A percentile compares a stretch with the other conserved stretches of the same genome.
phyloP scores from a whole-genome alignment of 2,888 invertebrate species.

The Oscheius sp. region DNA sequence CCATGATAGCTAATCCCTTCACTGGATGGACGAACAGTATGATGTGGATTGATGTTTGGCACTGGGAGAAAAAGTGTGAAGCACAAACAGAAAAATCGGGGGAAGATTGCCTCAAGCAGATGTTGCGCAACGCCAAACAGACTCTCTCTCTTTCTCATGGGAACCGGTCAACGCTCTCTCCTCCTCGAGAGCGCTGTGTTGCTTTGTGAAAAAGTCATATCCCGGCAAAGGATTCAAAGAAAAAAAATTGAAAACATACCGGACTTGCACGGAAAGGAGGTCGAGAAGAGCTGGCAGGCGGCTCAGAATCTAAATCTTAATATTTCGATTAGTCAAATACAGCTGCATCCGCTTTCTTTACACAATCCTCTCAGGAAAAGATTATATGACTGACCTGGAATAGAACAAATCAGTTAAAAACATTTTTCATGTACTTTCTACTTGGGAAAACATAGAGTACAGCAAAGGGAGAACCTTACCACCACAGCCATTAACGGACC shows the following conservation, averaged over 20 bases:
- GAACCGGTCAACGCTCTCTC: conserved; percentile 32
- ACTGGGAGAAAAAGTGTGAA: background rate
- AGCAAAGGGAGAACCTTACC: background rate
- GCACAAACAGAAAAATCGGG: background rate
- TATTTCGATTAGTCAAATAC: background rate
- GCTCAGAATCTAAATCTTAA: background rate
- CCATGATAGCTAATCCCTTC: too few relatives aligned
- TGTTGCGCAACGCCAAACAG: conserved; percentile 34
- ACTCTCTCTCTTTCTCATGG: conserved; percentile 27
- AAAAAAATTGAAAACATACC: conserved; percentile 16
- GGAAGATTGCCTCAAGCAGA: conserved; percentile 14
- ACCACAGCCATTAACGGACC: background rate
- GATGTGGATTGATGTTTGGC: too few relatives aligned
- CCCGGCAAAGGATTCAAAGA: background rate
- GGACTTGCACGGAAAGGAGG: conserved; percentile 8
- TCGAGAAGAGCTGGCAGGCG: conserved; percentile 4
- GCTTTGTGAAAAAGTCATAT: background rate
- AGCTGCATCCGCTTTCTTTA: too few relatives aligned
- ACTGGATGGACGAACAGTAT: too few relatives aligned
- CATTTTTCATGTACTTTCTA: background rate
- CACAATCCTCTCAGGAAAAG: background rate
- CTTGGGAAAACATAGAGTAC: background rate
- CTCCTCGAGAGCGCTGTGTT: conserved; percentile 4
- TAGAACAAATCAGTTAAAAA: background rate
- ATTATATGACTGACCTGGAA: background rate